Base-by-base conservation (phyloP, 2,888 invertebrate genomes). In the Tenthredo mesomela region DNA sequence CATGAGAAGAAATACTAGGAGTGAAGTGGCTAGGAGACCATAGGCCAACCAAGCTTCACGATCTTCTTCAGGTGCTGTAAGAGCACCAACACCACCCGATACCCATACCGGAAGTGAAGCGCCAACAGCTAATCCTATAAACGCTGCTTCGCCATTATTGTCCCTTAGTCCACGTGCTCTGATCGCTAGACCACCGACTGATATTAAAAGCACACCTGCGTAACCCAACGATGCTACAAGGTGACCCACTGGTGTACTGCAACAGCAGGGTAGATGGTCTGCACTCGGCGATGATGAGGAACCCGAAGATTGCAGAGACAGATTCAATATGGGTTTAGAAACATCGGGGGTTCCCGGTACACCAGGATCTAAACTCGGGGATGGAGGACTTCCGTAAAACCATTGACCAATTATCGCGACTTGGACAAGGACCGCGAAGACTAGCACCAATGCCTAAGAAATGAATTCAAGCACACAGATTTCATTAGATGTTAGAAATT, bases 61-160 rank as follows among this genome's bases (percentile, higher is more conserved):
- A 91, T 97, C 97, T 87, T 96, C 95, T 91, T 97, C 97, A 77
- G 96, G 96, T 0, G 92, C 91, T 9, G 91, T 89, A 71, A 92
- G 86, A 5, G 92, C 90, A 0, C 92, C 93, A 84, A 97, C 96
- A 89, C 97, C 94, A 65, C 98, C 98, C 87, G 97, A 97, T 88
- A 98, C 95, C 97, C 98, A 98, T 90, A 98, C 96, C 82, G 98
- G 97, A 86, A 98, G 96, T 87, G 97, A 96, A 86, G 97, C 96
- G 67, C 97, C 97, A 77, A 97, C 96, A 29, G 98, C 97, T 88
- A 98, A 95, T 18, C 98, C 98, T 89, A 98, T 98, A 93, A 98
- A 98, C 54, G 97, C 97, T 73, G 98, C 97, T 93, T 98, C 98
- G 82, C 98, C 95, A 93, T 98, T 98, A 94, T 98, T 98, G 94